Conservation (phyloP, 2,797 vertebrate species). For the Halcyon leucocephala region DNA sequence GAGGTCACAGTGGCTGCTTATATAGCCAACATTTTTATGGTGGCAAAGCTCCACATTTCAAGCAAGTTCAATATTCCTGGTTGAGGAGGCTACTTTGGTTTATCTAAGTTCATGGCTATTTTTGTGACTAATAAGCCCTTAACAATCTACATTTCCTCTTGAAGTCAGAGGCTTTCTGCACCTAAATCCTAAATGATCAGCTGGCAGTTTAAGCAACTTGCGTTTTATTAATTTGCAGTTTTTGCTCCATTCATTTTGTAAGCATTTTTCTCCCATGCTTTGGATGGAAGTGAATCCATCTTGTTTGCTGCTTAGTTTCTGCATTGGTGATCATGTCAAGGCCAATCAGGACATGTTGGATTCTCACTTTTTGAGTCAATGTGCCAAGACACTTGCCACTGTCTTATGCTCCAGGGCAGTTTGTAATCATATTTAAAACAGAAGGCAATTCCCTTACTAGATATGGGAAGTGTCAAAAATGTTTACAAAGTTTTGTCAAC, state of each 20-base stretch:
- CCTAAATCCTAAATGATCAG: neutral
- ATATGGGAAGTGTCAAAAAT: neutral
- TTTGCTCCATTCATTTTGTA: neutral
- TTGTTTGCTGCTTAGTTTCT: neutral
- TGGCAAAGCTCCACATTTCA: neutral
- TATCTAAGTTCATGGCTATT: neutral
- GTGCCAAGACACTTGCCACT: neutral
- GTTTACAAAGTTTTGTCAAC: no score
- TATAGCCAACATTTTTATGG: neutral
- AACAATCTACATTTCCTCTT: neutral
- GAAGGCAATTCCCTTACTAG: neutral
- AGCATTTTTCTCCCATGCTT: neutral
- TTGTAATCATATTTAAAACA: neutral
- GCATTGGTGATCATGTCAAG: neutral
- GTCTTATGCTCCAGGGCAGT: neutral
- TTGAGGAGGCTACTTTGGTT: neutral
- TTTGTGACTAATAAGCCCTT: neutral
- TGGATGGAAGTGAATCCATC: neutral
- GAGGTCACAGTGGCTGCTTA: neutral
- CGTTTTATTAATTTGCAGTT: neutral
- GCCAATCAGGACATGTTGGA: neutral
- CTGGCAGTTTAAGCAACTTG: neutral
- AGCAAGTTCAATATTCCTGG: neutral
- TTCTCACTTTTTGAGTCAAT: neutral
- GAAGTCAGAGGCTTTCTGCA: neutral